phyloP scores from a whole-genome alignment of 2,113 vertebrate species.

The Urocolius indicus region DNA sequence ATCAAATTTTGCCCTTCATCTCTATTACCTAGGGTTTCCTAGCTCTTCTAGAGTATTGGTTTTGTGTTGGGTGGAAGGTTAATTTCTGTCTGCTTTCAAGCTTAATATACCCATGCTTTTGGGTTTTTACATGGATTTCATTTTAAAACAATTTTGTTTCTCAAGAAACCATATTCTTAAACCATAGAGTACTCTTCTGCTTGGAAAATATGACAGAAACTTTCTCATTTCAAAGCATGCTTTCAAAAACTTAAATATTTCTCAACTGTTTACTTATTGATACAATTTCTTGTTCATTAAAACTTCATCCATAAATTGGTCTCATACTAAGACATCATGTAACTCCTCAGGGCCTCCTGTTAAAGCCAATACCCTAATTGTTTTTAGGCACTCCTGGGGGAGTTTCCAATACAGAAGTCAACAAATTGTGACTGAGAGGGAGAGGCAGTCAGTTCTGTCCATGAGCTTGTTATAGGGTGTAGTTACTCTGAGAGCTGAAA shows the following conservation, averaged over 20 bases:
- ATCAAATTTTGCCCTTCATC: neutral
- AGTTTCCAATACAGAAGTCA: neutral
- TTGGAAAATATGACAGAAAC: neutral
- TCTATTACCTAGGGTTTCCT: neutral
- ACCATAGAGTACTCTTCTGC: neutral
- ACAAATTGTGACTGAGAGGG: neutral
- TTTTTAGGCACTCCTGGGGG: neutral
- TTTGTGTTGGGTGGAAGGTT: neutral
- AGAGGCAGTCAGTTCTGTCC: neutral
- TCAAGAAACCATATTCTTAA: neutral
- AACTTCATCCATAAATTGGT: slow-evolving; percentile 22
- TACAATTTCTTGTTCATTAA: slow-evolving; percentile 27
- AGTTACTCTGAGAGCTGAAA: neutral
- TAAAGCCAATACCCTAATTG: neutral
- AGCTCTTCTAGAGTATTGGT: neutral
- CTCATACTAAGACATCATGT: slow-evolving; percentile 19
- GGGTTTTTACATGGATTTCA: neutral
- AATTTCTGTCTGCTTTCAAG: neutral
- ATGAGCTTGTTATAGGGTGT: neutral
- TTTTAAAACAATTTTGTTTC: neutral
- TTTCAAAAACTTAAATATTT: slow-evolving; percentile 12
- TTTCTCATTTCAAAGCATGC: neutral
- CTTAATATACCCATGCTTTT: neutral
- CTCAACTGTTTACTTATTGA: neutral
- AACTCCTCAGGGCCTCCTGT: neutral